Evolutionary conservation across 2,797 vertebrate species (phyloP), one percentile per base, ranked within the genome.

Genomic region (Synaphobranchus kaupii): DNA sequence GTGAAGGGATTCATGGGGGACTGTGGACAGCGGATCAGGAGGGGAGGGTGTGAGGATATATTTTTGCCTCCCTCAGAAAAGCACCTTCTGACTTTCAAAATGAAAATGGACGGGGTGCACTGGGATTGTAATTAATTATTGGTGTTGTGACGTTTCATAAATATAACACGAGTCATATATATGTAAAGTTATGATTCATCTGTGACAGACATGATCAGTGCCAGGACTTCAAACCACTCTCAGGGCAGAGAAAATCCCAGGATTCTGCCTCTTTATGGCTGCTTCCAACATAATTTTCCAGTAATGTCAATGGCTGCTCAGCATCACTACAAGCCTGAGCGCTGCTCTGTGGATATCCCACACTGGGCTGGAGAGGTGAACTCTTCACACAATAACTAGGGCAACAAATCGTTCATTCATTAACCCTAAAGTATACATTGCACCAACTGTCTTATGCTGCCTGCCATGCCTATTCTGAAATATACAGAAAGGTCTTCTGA

Each of bases 111-210:
- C 50, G 44, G 68, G 34, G 52, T 58, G 22, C 7, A 8, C 71
- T 66, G 34, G 44, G 50, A 58, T 76, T 87, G 25, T 84, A 34
- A 84, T 84, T 76, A 84, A 84, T 83, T 68, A 20, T 39, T 47
- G n/a, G 58, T 20, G 44, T 50, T 66, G n/a, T 71, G 60, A 84
- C 52, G 34, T 71, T 84, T 87, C 86, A 87, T 87, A 82, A 84
- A 66, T 84, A 83, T 73, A 48, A 68, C 31, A 28, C 86, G 39
- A 81, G 78, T 81, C 20, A 25, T 81, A 83, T 87, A 87, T 52
- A 83, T 83, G 82, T 83, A 83, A 54, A 58, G 82, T 34, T n/a
- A 78, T 84, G 86, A 84, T 50, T 76, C 54, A 84, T 87, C 25
- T 58, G 82, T 76, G 50, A 34, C 47, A 76, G 71, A 47, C 15